Evolutionary conservation across 1,140 invertebrate species (phyloP).

Genomic region (Anastrepha ludens): DNA sequence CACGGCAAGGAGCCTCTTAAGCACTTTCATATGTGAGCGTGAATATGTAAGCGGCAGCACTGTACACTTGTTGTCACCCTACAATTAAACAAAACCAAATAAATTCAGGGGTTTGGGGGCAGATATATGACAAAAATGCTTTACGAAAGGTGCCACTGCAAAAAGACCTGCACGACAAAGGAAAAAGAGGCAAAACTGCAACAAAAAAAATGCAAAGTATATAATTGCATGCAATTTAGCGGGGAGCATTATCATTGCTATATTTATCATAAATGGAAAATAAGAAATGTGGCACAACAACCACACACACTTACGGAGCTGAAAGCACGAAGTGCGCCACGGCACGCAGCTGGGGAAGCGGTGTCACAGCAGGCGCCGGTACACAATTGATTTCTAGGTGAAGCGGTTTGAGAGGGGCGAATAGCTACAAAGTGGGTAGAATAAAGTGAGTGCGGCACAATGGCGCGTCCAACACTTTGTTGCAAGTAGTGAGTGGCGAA

Average conservation of each 20-base stretch:
- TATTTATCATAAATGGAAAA: slow-evolving; percentile 53
- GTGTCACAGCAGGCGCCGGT: slow-evolving; percentile 47
- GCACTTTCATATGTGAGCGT: neutral
- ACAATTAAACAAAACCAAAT: slow-evolving; percentile 39
- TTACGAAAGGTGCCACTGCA: slow-evolving; percentile 1
- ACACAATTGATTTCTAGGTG: slow-evolving; percentile 1
- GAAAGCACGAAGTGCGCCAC: neutral
- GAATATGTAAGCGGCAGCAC: neutral
- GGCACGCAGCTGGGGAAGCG: neutral
- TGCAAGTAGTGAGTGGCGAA: neutral
- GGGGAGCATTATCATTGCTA: slow-evolving; percentile 48
- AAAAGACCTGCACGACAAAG: neutral
- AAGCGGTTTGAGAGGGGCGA: neutral
- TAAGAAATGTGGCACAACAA: slow-evolving; percentile 29
- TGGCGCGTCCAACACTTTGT: slow-evolving; percentile 38
- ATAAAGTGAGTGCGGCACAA: slow-evolving; percentile 38
- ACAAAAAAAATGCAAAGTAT: slow-evolving; percentile 32
- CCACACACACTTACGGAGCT: neutral
- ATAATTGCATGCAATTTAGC: slow-evolving; percentile 55
- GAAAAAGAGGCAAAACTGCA: neutral
- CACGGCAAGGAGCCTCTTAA: neutral
- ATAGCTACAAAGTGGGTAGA: neutral
- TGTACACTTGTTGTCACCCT: neutral
- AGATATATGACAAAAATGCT: neutral
- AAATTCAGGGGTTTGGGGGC: neutral